Evolutionary conservation across 2,888 invertebrate species (phyloP).

Genomic region (Cylloceria caligata): DNA sequence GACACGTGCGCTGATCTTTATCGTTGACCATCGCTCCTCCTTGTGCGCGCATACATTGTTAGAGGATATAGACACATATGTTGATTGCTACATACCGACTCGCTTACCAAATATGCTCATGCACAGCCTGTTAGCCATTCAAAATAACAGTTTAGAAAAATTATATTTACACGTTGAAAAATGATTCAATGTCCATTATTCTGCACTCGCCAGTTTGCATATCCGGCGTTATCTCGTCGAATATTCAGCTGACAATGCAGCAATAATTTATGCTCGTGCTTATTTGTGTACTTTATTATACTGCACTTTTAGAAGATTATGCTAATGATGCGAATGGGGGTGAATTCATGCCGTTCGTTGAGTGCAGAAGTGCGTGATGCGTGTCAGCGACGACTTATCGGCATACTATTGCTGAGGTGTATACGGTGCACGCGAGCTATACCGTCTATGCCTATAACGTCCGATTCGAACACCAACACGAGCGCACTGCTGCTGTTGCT

Average conservation of each 20-base stretch:
- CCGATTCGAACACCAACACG: slow-evolving; percentile 33
- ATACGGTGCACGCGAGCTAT: slow-evolving; percentile 28
- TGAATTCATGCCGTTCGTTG: slow-evolving; percentile 38
- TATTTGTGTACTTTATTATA: slow-evolving; percentile 34
- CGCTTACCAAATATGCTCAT: neutral
- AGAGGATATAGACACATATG: slow-evolving; percentile 2
- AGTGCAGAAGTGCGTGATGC: slow-evolving; percentile 61
- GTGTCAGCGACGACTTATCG: slow-evolving; percentile 58
- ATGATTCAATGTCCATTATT: slow-evolving; percentile 10
- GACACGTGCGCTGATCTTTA: slow-evolving; percentile 48
- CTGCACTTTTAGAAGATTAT: slow-evolving; percentile 53
- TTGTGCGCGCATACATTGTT: slow-evolving; percentile 10
- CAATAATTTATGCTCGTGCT: slow-evolving; percentile 32
- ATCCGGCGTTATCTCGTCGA: slow-evolving; percentile 1
- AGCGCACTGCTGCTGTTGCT: slow-evolving; percentile 33
- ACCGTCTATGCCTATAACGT: slow-evolving; percentile 4
- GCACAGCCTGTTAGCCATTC: slow-evolving; percentile 2
- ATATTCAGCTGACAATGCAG: slow-evolving; percentile 16
- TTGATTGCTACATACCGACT: neutral
- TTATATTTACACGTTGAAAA: neutral
- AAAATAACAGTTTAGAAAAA: too few relatives aligned
- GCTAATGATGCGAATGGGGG: slow-evolving; percentile 50
- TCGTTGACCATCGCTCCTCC: slow-evolving; percentile 34
- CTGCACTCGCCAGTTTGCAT: neutral
- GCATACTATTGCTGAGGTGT: slow-evolving; percentile 12